Base-by-base conservation (phyloP, 2,113 vertebrate genomes). In the Hydrochoerus hydrochaeris region DNA sequence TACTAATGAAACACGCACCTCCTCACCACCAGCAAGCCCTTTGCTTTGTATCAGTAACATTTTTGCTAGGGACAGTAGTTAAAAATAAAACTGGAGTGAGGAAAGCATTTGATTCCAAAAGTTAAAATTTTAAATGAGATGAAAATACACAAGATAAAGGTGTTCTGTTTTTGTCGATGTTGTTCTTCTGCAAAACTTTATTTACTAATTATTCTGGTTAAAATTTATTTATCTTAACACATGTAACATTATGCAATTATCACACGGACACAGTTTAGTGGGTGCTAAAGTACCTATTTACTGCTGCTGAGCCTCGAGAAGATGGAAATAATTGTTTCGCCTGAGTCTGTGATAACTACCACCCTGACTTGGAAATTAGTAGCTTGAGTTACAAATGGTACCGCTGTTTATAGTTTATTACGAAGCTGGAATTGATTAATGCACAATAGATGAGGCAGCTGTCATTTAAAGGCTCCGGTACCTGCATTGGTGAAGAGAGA, bases 1-100 rank as follows among this genome's bases (percentile, higher is more conserved):
- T 81, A 96, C 19, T 63, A 85, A 77, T 13, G 13, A 92, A 69
- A 58, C 71, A 89, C 10, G 94, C 93, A 93, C 85, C 82, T 77
- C 24, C 71, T 90, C 95, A 94, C 65, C 3, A 92, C 86, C 1
- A 91, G 14, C 38, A 94, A 30, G 13, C 17, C 4, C 26, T 95
- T 95, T 92, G 26, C 73, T 60, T 49, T 90, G 60, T 54, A 35
- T 52, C 57, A 93, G 71, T 83, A 67, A 57, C 78, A 86, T 92
- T 83, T 63, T 54, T 85, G 32, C 20, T 24, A 46, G 62, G 65
- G 49, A 54, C 26, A 54, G 22, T 4, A 93, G 16, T n/a, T n/a
- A 19, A 22, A 86, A 30, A 49, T 60, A 80, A 84, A 65, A 94
- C 38, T 0, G 11, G 10, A 35, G 71, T 62, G 32, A 75, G 1